Conservation (phyloP, 2,113 vertebrate genomes). For the Garra rufa region DNA sequence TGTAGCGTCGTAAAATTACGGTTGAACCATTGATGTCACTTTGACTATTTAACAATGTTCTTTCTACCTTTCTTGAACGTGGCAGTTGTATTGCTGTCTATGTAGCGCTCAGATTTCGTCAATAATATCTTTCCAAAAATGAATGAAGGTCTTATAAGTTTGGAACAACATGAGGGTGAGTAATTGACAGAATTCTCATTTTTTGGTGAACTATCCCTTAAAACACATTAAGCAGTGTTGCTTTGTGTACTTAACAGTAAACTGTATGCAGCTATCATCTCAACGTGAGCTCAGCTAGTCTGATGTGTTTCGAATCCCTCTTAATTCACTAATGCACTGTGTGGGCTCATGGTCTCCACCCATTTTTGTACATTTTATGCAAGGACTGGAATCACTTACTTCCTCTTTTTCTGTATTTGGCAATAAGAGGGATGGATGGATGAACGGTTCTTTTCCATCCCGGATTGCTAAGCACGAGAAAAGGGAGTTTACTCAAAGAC, state of each 20-base stretch:
- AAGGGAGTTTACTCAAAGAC: slow-evolving; percentile 23
- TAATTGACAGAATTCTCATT: too few species aligned
- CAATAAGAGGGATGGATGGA: not conserved
- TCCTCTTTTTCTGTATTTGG: slow-evolving; percentile 1
- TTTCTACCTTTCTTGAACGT: too few species aligned
- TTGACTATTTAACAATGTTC: too few species aligned
- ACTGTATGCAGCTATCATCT: slow-evolving; percentile 37
- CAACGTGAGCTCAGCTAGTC: slow-evolving; percentile 9
- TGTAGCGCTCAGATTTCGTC: too few species aligned
- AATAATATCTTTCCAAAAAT: too few species aligned
- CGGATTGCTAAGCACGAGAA: not conserved
- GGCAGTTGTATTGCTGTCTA: too few species aligned
- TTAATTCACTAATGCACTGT: slow-evolving; percentile 8
- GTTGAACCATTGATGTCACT: too few species aligned
- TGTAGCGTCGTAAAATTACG: too few species aligned
- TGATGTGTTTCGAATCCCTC: slow-evolving; percentile 6
- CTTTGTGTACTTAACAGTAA: slow-evolving; percentile 2
- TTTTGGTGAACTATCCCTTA: too few species aligned
- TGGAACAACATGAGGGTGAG: too few species aligned
- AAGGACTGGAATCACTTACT: slow-evolving; percentile 52
- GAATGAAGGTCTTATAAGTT: too few species aligned
- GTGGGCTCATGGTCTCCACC: not conserved
- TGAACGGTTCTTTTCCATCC: not conserved
- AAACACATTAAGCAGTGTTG: slow-evolving; percentile 21
- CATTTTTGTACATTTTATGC: slow-evolving; percentile 31